Base-by-base conservation (phyloP, 1,140 invertebrate species). In the Nymphalis io region DNA sequence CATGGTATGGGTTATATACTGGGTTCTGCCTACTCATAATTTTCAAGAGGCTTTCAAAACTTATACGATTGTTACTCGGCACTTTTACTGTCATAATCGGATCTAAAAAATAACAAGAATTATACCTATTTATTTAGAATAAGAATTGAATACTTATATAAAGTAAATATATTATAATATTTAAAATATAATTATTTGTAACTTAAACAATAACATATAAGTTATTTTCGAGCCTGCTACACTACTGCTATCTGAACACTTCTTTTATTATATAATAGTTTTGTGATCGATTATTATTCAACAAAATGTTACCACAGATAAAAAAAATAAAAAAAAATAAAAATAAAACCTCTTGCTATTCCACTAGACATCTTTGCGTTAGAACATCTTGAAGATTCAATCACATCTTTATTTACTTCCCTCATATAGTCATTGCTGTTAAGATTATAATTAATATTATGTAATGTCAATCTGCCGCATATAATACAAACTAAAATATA, bases 11-110 rank as follows among this genome's bases (percentile, higher is more conserved):
- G n/a, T 57, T 66, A 6, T 80, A 75, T 0, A 76, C 78, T 20
- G 18, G 10, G 11, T 82, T 84, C 18, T 75, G 70, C 46, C 72
- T 73, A 8, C 82, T 72, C 18, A 89, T 68, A 61, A 71, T 81
- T 10, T 79, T 78, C 21, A 88, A 72, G 0, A 89, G 61, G 58
- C 72, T 81, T 33, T 86, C 81, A 20, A 85, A 76, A n/a, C 80
- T 87, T 12, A 89, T 79, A 15, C 83, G 81, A 58, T 83, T 82
- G 21, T 73, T 76, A 23, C 65, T 75, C 23, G 74, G 76, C 61
- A 78, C 68, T 66, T 66, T 83, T 51, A 86, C 51, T 10, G 79
- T 83, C 8, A 69, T 68, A 55, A 76, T 74, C 20, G 80, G 82
- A 66, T 72, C 85, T 87, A 82, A 23, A 81, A 81, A 44, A 55